Evolutionary conservation across 2,888 invertebrate genomes (phyloP).

Genomic region (Cerceris ruficornis): DNA sequence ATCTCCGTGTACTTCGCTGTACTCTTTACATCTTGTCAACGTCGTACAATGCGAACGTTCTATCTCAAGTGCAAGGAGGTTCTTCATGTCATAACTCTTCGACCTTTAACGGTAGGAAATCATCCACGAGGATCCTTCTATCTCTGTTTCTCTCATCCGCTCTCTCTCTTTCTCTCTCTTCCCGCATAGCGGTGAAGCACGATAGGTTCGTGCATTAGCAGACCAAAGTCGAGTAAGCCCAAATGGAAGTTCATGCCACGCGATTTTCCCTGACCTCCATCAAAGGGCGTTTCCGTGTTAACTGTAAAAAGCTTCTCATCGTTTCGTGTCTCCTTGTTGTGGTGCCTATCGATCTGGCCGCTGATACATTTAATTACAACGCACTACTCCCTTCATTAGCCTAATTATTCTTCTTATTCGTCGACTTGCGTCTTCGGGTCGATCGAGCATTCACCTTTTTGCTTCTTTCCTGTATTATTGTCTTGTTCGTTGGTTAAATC

Average conservation of each 20-base stretch:
- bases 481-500: no score
- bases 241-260: slow-evolving; percentile 60
- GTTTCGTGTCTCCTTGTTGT: slow-evolving; percentile 33
- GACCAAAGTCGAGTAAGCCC: slow-evolving; percentile 19
- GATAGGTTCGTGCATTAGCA: slow-evolving; percentile 43
- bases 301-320: slow-evolving; percentile 52
- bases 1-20: background rate
- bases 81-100: slow-evolving; percentile 34
- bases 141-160: no score
- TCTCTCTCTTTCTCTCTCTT: background rate
- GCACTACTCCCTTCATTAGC: slow-evolving; percentile 53
- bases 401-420: slow-evolving; percentile 57
- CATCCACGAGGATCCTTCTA: background rate
- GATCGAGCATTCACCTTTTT: slow-evolving; percentile 43
- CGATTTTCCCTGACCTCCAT: slow-evolving; percentile 38
- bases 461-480: no score
- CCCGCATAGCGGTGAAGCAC: slow-evolving; percentile 2
- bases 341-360: slow-evolving; percentile 35
- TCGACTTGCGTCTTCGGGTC: slow-evolving; percentile 13
- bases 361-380: slow-evolving; percentile 59
- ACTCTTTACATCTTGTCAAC: background rate
- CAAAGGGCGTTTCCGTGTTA: slow-evolving; percentile 45
- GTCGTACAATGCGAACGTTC: slow-evolving; percentile 37
- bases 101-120: slow-evolving; percentile 50
- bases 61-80: slow-evolving; percentile 20